Evolutionary conservation across 2,113 vertebrate genomes (phyloP).

Genomic region (Hyaena hyaena): DNA sequence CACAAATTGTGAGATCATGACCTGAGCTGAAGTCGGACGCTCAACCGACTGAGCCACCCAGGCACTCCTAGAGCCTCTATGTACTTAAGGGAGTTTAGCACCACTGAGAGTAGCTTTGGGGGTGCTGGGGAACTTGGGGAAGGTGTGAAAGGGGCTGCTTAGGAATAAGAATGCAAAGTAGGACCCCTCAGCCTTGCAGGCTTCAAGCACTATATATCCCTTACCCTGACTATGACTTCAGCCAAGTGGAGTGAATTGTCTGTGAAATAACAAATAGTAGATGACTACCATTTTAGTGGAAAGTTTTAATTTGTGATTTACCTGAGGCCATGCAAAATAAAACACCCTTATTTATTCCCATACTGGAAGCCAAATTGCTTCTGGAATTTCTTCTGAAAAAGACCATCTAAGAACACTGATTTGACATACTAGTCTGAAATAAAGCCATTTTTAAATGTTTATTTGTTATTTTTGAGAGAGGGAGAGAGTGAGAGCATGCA

Average conservation of each 20-base stretch:
- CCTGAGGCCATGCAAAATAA: conserved; percentile 74
- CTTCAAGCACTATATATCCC: conserved; percentile 57
- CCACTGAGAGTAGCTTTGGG: conserved; percentile 64
- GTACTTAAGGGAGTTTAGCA: conserved; percentile 71
- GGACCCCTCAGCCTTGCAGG: conserved; percentile 44
- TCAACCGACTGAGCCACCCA: too few relatives aligned
- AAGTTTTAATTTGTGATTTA: conserved; percentile 80
- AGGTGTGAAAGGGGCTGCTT: conserved; percentile 48
- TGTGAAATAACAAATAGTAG: conserved; percentile 77
- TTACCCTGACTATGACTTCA: conserved; percentile 64
- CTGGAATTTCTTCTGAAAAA: conserved; percentile 67
- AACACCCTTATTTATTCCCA: conserved; percentile 68
- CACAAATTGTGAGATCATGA: too few relatives aligned
- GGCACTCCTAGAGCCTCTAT: conserved; percentile 16
- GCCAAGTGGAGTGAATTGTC: conserved; percentile 65
- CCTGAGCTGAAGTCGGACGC: too few relatives aligned
- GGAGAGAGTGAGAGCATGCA: too few relatives aligned
- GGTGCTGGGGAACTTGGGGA: conserved; percentile 60
- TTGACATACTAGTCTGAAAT: conserved; percentile 58
- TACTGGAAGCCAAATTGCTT: conserved; percentile 71
- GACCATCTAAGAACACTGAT: conserved; percentile 51
- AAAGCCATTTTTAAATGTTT: too few relatives aligned
- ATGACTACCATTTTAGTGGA: conserved; percentile 70
- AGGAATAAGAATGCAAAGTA: conserved; percentile 62
- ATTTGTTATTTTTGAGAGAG: too few relatives aligned